Evolutionary conservation across 2,888 invertebrate species (phyloP).

Genomic region (Seira ritae): DNA sequence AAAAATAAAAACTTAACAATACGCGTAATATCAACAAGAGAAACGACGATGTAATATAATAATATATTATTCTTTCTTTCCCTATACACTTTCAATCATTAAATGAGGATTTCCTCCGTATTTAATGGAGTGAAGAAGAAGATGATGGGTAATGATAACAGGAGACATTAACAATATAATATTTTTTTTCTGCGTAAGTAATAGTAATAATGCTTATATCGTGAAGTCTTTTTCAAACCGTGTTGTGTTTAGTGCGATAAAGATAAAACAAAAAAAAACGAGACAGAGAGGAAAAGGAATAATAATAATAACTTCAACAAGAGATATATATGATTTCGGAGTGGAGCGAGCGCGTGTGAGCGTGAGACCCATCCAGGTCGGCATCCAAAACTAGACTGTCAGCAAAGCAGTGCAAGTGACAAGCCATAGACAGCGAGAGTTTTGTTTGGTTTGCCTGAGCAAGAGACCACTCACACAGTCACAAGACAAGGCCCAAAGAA

Average conservation of each 20-base stretch:
- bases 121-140: neutral
- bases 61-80: neutral
- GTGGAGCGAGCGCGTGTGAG: conserved; percentile 32
- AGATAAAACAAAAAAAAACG: conserved; percentile 8
- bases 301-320: conserved; percentile 10
- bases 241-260: neutral
- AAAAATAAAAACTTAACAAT: conserved; percentile 14
- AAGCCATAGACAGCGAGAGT: conserved; percentile 32
- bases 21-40: neutral
- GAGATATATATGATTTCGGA: neutral
- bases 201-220: neutral
- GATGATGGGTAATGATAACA: conserved; percentile 9
- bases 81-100: conserved; percentile 17
- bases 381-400: conserved; percentile 62
- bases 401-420: conserved; percentile 39
- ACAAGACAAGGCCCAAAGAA: neutral
- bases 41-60: neutral
- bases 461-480: neutral
- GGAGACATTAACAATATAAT: conserved; percentile 5
- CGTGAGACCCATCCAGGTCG: conserved; percentile 65
- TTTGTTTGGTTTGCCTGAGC: neutral
- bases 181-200: neutral
- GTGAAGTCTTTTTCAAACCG: neutral
- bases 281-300: conserved; percentile 7
- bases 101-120: conserved; percentile 3